phyloP scores from a whole-genome alignment of 2,113 vertebrate genomes.

The Charadrius vociferus region DNA sequence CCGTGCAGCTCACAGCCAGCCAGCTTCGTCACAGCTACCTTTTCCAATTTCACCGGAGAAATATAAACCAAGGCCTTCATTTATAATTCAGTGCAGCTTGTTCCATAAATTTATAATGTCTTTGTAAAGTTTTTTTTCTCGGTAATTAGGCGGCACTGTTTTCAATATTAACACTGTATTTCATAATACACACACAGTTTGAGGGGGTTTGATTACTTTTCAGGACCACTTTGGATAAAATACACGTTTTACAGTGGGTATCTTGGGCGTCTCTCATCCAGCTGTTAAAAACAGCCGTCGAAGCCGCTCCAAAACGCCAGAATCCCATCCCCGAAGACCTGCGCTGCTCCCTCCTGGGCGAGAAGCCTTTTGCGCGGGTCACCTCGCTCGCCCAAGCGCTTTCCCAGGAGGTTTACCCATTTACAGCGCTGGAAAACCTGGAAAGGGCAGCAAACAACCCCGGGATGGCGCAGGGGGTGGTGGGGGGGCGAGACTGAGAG shows the following conservation, averaged over 20 bases:
- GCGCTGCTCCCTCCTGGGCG: too few species aligned
- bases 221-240: neutral
- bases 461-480: neutral
- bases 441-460: neutral
- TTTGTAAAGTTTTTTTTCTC: neutral
- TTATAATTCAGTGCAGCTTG: conserved; percentile 69
- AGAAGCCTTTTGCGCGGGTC: neutral
- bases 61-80: conserved; percentile 54
- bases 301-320: neutral
- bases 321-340: neutral
- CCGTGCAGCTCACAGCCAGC: neutral
- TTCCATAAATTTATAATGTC: conserved; percentile 49
- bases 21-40: neutral
- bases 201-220: neutral
- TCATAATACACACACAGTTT: neutral
- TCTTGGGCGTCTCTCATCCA: rapidly evolving
- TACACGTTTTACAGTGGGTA: rapidly evolving
- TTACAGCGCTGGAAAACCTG: neutral
- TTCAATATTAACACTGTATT: neutral
- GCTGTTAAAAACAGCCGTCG: rapidly evolving
- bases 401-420: neutral
- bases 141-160: neutral
- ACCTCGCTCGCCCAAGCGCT: rapidly evolving
- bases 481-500: neutral
- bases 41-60: conserved; percentile 43